Evolutionary conservation across 2,797 vertebrate species (phyloP), one percentile per base, ranked within the genome.

Genomic region (Lycodopsis pacificus): DNA sequence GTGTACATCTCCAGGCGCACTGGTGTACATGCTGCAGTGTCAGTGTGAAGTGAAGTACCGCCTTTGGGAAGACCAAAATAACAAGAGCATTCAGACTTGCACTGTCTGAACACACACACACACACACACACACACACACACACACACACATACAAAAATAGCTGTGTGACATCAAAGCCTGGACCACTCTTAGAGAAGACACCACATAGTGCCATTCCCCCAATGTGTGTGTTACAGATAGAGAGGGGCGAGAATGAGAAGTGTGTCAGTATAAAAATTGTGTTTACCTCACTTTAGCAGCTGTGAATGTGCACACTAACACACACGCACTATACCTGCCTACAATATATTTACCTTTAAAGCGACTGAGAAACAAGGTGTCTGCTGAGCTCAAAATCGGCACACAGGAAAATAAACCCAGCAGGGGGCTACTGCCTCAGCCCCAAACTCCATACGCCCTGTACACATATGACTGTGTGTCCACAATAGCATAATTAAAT

Each of bases 11-110:
- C 14, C 27, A 54, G 59, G 57, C 70, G n/a, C 49, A 12, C 56
- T 38, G 27, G 76, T 75, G 73, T 76, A 30, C 68, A 69, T 82
- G 58, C 27, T 44, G 65, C 57, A 42, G 36, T 66, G 63, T 72
- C 17, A 79, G 68, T 77, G 68, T 62, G 54, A 80, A 65, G 65
- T 20, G 58, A 79, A 65, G 65, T 11, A 61, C 65, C 11, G 70
- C 76, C 76, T 72, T 68, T 64, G 76, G 82, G 65, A 79, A 49
- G 68, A 63, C 77, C 54, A 63, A 80, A 86, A 87, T 77, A 85
- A 86, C 70, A 72, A 73, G 54, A 59, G 65, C 44, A 69, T 61
- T 73, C 30, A 67, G 62, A 84, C 73, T 62, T 32, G 22, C 65
- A 71, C 71, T 38, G 59, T 70, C 58, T 68, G n/a, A 11, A 67